A percentile compares a stretch with the other conserved stretches of the same genome.
Conservation (phyloP, 2,113 vertebrate species). For the Promerops cafer region DNA sequence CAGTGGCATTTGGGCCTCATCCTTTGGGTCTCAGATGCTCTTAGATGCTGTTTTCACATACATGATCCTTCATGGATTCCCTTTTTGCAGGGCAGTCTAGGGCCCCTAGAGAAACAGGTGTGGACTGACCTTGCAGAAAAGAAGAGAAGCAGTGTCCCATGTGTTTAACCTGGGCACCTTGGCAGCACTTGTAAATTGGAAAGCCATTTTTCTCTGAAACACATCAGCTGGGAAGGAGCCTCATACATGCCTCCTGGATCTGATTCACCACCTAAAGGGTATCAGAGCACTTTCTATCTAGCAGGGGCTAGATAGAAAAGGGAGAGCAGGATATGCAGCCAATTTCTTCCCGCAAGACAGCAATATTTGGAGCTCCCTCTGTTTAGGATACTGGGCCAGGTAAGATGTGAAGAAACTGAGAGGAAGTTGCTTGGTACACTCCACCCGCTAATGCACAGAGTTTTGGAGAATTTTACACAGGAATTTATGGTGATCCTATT, state of each 20-base stretch:
- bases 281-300: background rate
- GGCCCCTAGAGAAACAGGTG: background rate
- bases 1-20: background rate
- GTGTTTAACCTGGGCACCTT: background rate
- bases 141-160: background rate
- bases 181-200: background rate
- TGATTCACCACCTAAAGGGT: background rate
- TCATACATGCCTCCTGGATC: background rate
- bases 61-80: background rate
- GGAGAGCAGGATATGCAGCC: background rate
- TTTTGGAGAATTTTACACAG: background rate
- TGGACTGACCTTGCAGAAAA: background rate
- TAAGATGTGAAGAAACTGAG: background rate
- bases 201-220: background rate
- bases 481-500: background rate
- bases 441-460: background rate
- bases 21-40: background rate
- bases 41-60: background rate
- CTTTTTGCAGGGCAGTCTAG: background rate
- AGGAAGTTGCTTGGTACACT: background rate
- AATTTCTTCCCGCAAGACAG: background rate
- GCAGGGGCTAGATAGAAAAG: background rate
- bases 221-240: background rate
- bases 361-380: background rate
- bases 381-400: background rate